Conservation (phyloP, 2,888 invertebrate species). For the Drosophila fungiperda region DNA sequence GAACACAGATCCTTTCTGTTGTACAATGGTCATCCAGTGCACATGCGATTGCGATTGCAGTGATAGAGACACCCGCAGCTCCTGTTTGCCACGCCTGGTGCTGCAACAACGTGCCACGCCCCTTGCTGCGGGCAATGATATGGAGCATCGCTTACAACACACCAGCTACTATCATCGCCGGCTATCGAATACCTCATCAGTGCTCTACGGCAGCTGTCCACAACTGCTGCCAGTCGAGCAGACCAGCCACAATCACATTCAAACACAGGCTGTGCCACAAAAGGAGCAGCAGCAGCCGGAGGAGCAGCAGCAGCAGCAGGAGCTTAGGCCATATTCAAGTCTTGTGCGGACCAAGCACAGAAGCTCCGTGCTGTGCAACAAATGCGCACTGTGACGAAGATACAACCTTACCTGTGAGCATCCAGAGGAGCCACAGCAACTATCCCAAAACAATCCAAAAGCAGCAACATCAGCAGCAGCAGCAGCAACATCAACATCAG, state of each 20-base stretch:
- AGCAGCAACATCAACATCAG: constrained; percentile 5
- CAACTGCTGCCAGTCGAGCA: constrained; percentile 66
- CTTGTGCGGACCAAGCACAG: constrained; percentile 65
- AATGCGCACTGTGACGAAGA: constrained; percentile 85
- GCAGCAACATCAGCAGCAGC: background rate
- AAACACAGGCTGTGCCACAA: constrained; percentile 4
- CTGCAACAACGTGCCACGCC: constrained; percentile 45
- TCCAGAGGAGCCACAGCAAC: constrained; percentile 54
- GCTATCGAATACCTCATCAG: constrained; percentile 81
- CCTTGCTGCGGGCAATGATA: constrained; percentile 73
- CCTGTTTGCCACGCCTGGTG: constrained; percentile 54
- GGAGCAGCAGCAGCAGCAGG: constrained; percentile 26
- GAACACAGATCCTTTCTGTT: constrained; percentile 11
- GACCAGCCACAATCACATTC: constrained; percentile 14
- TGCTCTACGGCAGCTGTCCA: constrained; percentile 83
- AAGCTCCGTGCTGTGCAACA: constrained; percentile 80
- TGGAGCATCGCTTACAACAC: constrained; percentile 76
- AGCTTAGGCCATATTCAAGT: constrained; percentile 66
- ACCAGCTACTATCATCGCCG: constrained; percentile 66
- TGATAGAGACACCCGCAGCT: constrained; percentile 78
- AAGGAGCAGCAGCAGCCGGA: constrained; percentile 24
- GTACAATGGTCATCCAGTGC: constrained; percentile 83
- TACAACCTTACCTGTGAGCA: constrained; percentile 82
- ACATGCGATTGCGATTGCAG: constrained; percentile 84
- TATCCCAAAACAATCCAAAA: constrained; percentile 20